Base-by-base conservation (phyloP, 2,888 invertebrate species). In the Drosophila atroscutellata region DNA sequence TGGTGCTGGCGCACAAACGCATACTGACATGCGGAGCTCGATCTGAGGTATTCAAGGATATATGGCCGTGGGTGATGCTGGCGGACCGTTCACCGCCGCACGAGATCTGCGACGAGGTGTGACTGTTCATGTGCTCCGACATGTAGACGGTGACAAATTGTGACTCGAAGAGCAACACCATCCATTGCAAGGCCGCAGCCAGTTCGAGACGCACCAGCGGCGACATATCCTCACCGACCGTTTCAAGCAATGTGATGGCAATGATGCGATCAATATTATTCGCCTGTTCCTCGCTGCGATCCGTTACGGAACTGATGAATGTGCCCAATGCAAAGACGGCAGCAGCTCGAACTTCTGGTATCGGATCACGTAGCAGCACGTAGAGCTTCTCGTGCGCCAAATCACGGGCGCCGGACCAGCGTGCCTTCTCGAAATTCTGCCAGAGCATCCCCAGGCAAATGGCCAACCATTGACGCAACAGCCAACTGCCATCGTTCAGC, bases 331-430 rank as follows among this genome's bases (percentile, higher is more conserved):
- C 99, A 94, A 96, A 99, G 7, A 99, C 98, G 52, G 97, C 97
- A 2, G 99, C 97, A 15, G 99, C 98, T 68, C 99, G 95, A 0
- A 97, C 98, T 95, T 99, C 99, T 1, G 99, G 98, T 51, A 96
- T 95, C 3, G 95, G 94, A 93, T 99, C 98, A 71, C 94, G 94
- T 59, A 99, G 94, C 77, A 98, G 94, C 55, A 94, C 95, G 91
- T 96, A 97, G 15, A 99, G 94, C 93, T 99, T 99, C 92, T 99
- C 99, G 93, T 99, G 98, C n/a, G 99, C 99, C 83, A 96, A 96
- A 92, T 99, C 98, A 15, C 99, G 94, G 28, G 98, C 99, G 24
- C 98, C 99, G 67, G 97, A 97, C 99, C 99, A 99, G 79, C 97
- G 95, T 8, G 97, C 97, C 89, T 95, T 95, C 86, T 98, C 97